Evolutionary conservation across 2,888 invertebrate species (phyloP).

Genomic region (Willowsia nigromaculata): DNA sequence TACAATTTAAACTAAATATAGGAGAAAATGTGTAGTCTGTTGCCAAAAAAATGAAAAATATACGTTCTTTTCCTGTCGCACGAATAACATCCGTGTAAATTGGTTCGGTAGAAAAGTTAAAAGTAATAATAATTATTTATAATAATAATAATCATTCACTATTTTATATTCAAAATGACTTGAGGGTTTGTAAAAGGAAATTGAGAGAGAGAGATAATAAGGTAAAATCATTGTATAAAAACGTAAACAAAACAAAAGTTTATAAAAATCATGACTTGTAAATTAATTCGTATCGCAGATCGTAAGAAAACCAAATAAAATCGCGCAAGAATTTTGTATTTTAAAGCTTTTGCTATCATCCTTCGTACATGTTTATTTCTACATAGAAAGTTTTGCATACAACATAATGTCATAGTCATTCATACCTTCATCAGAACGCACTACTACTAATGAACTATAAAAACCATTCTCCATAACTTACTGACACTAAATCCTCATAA

Average conservation of each 20-base stretch:
- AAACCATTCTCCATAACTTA: too few relatives aligned
- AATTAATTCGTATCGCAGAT: conserved; percentile 1
- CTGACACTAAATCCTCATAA: too few relatives aligned
- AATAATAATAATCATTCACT: neutral
- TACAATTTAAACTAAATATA: neutral
- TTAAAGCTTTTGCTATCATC: neutral
- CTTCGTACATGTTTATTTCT: neutral
- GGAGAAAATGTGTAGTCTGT: conserved; percentile 20
- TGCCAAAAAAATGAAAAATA: conserved; percentile 64
- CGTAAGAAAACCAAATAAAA: conserved; percentile 28
- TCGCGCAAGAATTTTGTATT: conserved; percentile 1
- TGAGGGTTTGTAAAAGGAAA: neutral
- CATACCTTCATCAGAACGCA: too few relatives aligned
- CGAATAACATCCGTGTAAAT: conserved; percentile 6
- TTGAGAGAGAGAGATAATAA: neutral
- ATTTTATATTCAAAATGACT: neutral
- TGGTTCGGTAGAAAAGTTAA: neutral
- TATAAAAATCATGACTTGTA: conserved; percentile 21
- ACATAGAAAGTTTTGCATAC: neutral
- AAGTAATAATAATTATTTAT: neutral
- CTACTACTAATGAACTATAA: too few relatives aligned
- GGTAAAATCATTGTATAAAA: neutral
- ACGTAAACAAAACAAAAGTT: neutral
- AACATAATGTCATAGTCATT: too few relatives aligned
- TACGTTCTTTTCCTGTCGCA: conserved; percentile 45